Conservation (phyloP, 2,888 invertebrate genomes). For the Tetanocera ferruginea region DNA sequence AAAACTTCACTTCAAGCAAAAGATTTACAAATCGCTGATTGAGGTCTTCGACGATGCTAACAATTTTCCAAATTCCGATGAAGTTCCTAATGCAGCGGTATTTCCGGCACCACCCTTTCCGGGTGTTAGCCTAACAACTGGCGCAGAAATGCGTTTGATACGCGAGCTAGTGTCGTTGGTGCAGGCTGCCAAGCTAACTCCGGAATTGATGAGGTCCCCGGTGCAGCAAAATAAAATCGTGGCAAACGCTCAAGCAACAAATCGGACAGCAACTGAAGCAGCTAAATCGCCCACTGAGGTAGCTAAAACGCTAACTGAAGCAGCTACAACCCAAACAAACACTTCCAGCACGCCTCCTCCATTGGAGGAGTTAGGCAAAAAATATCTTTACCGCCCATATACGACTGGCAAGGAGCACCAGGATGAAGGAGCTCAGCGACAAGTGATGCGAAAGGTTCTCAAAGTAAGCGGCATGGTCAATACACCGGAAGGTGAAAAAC, state of each 20-base stretch:
- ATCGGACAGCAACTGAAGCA: background rate
- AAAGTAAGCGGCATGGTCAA: slow-evolving; percentile 44
- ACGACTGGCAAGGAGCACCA: background rate
- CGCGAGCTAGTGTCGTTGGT: slow-evolving; percentile 59
- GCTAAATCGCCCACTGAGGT: background rate
- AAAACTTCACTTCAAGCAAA: slow-evolving; percentile 62
- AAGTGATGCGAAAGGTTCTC: slow-evolving; percentile 48
- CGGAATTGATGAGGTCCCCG: slow-evolving; percentile 39
- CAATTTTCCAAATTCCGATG: slow-evolving; percentile 54
- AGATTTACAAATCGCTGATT: slow-evolving; percentile 57
- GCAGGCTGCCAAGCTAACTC: slow-evolving; percentile 55
- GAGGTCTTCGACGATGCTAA: slow-evolving; percentile 62
- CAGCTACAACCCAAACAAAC: too few relatives aligned
- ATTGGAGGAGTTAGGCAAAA: background rate
- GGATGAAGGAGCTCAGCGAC: slow-evolving; percentile 14
- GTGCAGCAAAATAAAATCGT: too few relatives aligned
- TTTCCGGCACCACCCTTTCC: background rate
- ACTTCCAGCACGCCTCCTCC: background rate
- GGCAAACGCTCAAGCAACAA: background rate
- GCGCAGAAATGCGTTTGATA: slow-evolving; percentile 55
- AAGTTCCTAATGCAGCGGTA: slow-evolving; percentile 47
- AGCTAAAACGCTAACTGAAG: background rate
- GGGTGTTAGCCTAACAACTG: slow-evolving; percentile 38
- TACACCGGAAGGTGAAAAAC: slow-evolving; percentile 43
- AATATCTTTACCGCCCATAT: background rate